Evolutionary conservation across 2,113 vertebrate species (phyloP).

Genomic region (Mola mola): DNA sequence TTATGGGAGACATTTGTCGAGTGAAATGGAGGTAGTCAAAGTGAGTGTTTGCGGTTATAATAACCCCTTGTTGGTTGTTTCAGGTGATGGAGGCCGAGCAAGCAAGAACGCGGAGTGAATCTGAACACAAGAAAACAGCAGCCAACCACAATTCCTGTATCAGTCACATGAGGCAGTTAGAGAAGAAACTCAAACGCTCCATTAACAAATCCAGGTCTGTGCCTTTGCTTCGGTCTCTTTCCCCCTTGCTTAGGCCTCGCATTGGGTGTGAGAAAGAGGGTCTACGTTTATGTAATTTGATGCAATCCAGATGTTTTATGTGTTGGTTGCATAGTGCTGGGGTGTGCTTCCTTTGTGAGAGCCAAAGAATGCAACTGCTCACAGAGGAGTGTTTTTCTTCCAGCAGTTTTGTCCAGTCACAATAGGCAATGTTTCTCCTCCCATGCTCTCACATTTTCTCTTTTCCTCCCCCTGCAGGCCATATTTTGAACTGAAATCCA

Average conservation of each 20-base stretch:
- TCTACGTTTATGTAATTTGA: constrained; percentile 50
- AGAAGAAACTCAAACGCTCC: constrained; percentile 95
- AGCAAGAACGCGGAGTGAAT: constrained; percentile 88
- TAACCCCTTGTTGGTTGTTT: constrained; percentile 1
- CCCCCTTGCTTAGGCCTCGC: constrained; percentile 17
- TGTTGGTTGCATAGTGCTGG: constrained; percentile 32
- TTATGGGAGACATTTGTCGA: too few species aligned
- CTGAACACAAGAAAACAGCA: constrained; percentile 92
- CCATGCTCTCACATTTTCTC: constrained; percentile 16
- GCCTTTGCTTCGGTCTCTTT: not conserved
- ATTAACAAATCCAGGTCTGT: constrained; percentile 96
- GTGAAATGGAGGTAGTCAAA: not conserved
- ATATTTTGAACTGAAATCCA: constrained; percentile 97
- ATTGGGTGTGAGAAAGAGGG: constrained; percentile 15
- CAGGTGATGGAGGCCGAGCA: constrained; percentile 98
- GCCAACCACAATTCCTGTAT: constrained; percentile 91
- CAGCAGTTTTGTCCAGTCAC: constrained; percentile 44
- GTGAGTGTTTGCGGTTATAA: too few species aligned
- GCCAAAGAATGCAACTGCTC: constrained; percentile 72
- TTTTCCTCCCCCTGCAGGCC: constrained; percentile 83
- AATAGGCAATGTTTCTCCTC: constrained; percentile 4
- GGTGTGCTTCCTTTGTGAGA: constrained; percentile 53
- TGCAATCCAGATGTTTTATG: constrained; percentile 74
- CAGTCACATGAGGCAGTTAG: constrained; percentile 92
- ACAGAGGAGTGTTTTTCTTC: constrained; percentile 61